These are phyloP conservation scores for Stenichneumon culpator DNA, from an alignment of 2,888 invertebrate species.

Conservation along the genomic window DNA sequence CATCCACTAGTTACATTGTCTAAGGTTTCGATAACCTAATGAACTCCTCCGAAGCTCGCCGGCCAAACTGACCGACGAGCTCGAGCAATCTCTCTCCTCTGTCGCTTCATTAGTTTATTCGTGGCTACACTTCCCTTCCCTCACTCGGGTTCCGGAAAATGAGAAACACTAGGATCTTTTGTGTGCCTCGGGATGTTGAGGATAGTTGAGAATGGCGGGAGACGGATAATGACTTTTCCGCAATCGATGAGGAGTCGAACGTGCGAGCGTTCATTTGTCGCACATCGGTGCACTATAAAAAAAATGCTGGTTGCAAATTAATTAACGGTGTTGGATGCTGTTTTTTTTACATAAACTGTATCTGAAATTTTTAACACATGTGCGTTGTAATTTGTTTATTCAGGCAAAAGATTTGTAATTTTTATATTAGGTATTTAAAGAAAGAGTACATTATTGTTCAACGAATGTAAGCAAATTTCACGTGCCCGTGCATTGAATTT, in stretches of 20 bases:
- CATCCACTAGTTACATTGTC: conserved; percentile 80
- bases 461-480: too few relatives aligned
- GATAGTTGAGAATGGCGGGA: background rate
- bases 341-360: too few relatives aligned
- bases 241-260: background rate
- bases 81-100: conserved; percentile 14
- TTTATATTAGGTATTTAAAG: too few relatives aligned
- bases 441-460: too few relatives aligned
- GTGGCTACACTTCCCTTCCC: background rate
- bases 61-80: conserved; percentile 69
- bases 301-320: too few relatives aligned
- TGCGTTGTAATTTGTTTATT: too few relatives aligned
- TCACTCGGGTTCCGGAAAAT: background rate
- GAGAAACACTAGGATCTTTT: background rate
- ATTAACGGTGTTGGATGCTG: too few relatives aligned
- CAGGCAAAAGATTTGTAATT: too few relatives aligned
- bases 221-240: background rate
- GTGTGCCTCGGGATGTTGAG: background rate
- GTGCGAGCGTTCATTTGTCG: background rate
- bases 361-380: too few relatives aligned
- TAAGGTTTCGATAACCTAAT: conserved; percentile 84
- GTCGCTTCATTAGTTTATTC: conserved; percentile 12
- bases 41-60: conserved; percentile 76
- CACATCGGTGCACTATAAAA: background rate
- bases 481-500: too few relatives aligned